Conservation (phyloP, 2,797 vertebrate genomes). For the Bryconaethiops microstoma region DNA sequence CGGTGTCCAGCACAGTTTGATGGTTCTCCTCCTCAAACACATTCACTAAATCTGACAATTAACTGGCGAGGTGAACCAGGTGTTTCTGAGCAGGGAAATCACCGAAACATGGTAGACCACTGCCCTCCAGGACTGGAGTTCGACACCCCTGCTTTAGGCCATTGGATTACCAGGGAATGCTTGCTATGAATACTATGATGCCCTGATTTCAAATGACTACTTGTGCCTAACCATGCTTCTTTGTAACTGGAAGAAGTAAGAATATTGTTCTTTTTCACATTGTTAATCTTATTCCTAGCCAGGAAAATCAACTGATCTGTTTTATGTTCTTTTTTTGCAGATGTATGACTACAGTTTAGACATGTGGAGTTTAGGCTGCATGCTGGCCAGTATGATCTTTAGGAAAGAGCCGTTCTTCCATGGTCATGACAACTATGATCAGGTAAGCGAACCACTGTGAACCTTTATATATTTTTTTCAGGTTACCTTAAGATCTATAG, state of each 20-base stretch:
- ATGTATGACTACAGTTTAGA: constrained; percentile 92
- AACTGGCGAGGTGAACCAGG: too few relatives aligned
- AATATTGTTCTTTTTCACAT: not conserved
- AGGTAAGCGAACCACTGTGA: constrained; percentile 68
- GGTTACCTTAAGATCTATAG: not conserved
- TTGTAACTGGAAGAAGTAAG: too few relatives aligned
- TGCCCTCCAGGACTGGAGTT: too few relatives aligned
- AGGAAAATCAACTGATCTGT: not conserved
- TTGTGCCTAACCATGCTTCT: not conserved
- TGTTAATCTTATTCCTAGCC: not conserved
- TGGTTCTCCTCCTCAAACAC: too few relatives aligned
- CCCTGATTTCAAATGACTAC: not conserved
- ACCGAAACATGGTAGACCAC: too few relatives aligned
- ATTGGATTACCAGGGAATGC: not conserved
- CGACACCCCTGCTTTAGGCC: too few relatives aligned
- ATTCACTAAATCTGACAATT: too few relatives aligned
- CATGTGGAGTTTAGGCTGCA: constrained; percentile 91
- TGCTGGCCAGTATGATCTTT: constrained; percentile 91
- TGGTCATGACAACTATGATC: constrained; percentile 89
- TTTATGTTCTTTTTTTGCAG: constrained; percentile 58
- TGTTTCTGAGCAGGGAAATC: too few relatives aligned
- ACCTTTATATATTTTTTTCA: not conserved
- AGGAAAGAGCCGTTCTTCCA: constrained; percentile 91
- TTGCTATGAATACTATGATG: not conserved
- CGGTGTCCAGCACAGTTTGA: too few relatives aligned